Evolutionary conservation across 2,888 invertebrate genomes (phyloP), one percentile per base, ranked within the genome.

Genomic region (Microctonus aethiopoides): DNA sequence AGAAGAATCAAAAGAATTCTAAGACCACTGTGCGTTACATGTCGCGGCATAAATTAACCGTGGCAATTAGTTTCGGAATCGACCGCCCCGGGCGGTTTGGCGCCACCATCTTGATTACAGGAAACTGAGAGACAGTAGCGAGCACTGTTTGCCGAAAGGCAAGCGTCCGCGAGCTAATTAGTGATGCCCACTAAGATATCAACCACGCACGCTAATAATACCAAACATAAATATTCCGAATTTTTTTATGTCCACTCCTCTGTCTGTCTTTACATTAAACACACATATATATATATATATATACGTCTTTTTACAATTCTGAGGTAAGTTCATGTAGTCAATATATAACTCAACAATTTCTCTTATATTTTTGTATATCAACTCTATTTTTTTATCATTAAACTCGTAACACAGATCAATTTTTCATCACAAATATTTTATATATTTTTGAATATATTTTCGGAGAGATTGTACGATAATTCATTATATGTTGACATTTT

Each of bases 141-240:
- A 82, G 84, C 83, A 82, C 85, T 84, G 85, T 86, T 83, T 83
- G 85, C 84, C 84, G 82, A 86, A 85, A 85, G 85, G 79, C 81
- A 73, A 64, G 68, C 65, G 64, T 62, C 75, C 75, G 78, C 79
- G 82, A 73, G 81, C 85, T 86, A 86, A 86, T 86, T 86, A 86
- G 86, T 84, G 86, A 86, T 86, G 84, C 85, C 84, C 85, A 84
- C 81, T 78, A 81, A 84, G 85, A 85, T 85, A 86, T 84, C 84
- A 75, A 77, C 74, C 75, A 81, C 80, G 77, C 81, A 83, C 83
- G 82, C 83, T 85, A 84, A 85, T 84, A 85, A 84, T 83, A 85
- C 84, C 79, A 79, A 79, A 79, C 84, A 85, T 84, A 86, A 85
- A 84, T 84, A 84, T 83, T 84, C 80, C 77, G 76, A 80, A 82